Base-by-base conservation (phyloP, 2,888 invertebrate genomes). In the Nomada goodeniana region DNA sequence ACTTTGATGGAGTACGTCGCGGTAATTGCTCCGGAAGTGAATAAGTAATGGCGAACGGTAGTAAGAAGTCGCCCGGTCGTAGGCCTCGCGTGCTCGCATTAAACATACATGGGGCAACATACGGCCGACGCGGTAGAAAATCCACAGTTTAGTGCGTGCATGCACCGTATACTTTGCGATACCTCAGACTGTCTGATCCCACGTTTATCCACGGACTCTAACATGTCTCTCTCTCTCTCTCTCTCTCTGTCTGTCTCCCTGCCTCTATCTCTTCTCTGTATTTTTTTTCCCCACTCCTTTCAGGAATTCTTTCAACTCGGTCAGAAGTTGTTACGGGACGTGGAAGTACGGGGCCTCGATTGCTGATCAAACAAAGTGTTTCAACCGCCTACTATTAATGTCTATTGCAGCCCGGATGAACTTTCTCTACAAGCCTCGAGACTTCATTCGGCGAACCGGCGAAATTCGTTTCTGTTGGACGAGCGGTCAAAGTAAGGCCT, bases 1-100 rank as follows among this genome's bases (percentile, higher is more conserved):
- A 85, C 83, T 86, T 88, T 88, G 88, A 88, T 86, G 80, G 85
- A 86, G 88, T 80, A 80, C 79, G 77, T 78, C 47, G 74, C 76
- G 80, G 90, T 89, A 91, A 91, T 91, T 91, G 87, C 89, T 78
- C 86, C 77, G 82, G 80, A 82, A 81, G 85, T 90, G 91, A 91
- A 91, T 91, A 91, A 91, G 83, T 91, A 88, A 91, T 87, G 85
- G 82, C 82, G 82, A 84, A 89, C 88, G 88, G 68, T 69, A 84
- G 90, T 83, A 89, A 89, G 85, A 89, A 90, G 88, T 89, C 82
- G 85, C 84, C 81, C 84, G 87, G 86, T 88, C 90, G 87, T 83
- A 87, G 86, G 88, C 88, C 91, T 90, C 89, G 87, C 89, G 88
- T 90, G 86, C 85, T 86, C 81, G 73, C 84, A 88, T 91, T 88